phyloP scores from a whole-genome alignment of 2,888 invertebrate genomes.

The Pachymerium ferrugineum region DNA sequence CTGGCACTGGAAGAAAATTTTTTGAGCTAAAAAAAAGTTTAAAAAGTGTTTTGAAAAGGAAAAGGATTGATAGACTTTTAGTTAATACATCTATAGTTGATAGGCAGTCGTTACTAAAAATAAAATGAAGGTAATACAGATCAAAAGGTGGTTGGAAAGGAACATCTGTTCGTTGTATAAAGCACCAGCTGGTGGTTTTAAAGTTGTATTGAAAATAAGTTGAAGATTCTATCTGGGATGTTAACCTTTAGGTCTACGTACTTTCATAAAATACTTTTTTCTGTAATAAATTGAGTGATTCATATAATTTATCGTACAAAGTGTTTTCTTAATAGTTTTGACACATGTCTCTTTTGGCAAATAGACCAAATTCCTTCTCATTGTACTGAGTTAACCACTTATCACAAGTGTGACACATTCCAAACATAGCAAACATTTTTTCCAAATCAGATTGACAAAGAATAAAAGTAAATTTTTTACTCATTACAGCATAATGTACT shows the following conservation, averaged over 20 bases:
- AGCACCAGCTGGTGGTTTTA: background rate
- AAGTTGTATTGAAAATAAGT: background rate
- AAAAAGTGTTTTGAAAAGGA: background rate
- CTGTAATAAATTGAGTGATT: too few relatives aligned
- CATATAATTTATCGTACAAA: too few relatives aligned
- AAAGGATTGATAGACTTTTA: background rate
- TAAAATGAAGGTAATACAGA: background rate
- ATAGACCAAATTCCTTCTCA: background rate
- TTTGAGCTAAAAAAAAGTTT: background rate
- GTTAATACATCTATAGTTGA: too few relatives aligned
- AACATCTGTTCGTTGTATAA: background rate
- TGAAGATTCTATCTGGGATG: background rate
- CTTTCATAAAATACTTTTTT: too few relatives aligned
- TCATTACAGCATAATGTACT: background rate
- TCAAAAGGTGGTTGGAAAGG: background rate
- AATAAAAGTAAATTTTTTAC: background rate
- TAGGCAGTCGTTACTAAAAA: too few relatives aligned
- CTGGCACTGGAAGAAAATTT: background rate
- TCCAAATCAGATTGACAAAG: too few relatives aligned
- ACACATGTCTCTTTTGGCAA: too few relatives aligned
- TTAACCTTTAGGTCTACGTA: too few relatives aligned
- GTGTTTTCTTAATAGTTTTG: too few relatives aligned
- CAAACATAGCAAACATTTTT: too few relatives aligned
- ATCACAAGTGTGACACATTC: too few relatives aligned
- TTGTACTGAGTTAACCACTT: background rate